Percentiles rank a stretch among this genome's conserved stretches.
These are phyloP conservation scores for Euphonia xanthogaster DNA, from an alignment of 2,797 vertebrate species.

Conservation along the genomic window DNA sequence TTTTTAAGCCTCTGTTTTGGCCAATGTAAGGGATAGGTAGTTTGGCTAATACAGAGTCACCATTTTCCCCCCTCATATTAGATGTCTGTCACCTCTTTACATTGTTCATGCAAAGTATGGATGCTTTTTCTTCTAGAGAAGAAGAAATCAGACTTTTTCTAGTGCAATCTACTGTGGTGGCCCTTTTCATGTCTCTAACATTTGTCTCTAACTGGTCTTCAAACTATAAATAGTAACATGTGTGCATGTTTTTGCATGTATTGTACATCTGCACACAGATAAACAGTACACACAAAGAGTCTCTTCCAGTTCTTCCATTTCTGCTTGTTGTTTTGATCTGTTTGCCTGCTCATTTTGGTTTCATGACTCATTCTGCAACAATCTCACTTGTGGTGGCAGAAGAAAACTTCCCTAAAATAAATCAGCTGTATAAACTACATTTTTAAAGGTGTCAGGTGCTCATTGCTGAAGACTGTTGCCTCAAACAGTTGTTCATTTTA, in stretches of 20 bases:
- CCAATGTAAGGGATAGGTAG: background rate
- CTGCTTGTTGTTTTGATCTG: background rate
- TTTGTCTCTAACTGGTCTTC: background rate
- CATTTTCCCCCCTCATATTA: background rate
- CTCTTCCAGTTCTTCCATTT: background rate
- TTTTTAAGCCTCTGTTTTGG: background rate
- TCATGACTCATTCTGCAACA: background rate
- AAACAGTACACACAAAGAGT: background rate
- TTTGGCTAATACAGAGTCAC: background rate
- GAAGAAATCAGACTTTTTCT: background rate
- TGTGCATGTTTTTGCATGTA: background rate
- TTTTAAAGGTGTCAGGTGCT: background rate
- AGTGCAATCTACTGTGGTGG: background rate
- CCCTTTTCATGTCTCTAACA: background rate
- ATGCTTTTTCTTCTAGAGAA: background rate
- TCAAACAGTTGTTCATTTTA: background rate
- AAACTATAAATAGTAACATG: accelerated
- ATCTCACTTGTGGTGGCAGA: background rate
- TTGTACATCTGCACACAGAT: background rate
- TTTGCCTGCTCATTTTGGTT: background rate
- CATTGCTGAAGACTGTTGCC: background rate
- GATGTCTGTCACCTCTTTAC: background rate
- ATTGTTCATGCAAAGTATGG: background rate
- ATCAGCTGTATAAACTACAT: background rate
- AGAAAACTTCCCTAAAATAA: background rate